A percentile compares a stretch with the other conserved stretches of the same genome.
These are phyloP conservation scores for Acronicta alni DNA, from an alignment of 2,888 invertebrate species.

Conservation along the genomic window DNA sequence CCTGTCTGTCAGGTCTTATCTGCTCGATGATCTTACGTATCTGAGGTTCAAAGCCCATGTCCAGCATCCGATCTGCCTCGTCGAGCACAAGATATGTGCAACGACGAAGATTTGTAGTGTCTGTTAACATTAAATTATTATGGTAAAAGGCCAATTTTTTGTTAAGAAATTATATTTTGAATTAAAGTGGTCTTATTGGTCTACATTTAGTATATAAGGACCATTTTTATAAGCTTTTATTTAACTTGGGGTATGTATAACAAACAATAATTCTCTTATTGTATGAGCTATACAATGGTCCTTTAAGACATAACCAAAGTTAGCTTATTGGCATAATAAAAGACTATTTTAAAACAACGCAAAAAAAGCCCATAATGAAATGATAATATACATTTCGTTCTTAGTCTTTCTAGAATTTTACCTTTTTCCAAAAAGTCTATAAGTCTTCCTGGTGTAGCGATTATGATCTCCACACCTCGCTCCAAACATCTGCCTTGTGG, in stretches of 20 bases:
- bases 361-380: too few relatives aligned
- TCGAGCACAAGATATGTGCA: constrained; percentile 96
- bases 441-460: constrained; percentile 98
- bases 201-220: neutral
- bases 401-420: constrained; percentile 45
- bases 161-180: neutral
- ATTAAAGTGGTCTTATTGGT: neutral
- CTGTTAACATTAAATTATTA: constrained; percentile 55
- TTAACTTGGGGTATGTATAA: too few relatives aligned
- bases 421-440: constrained; percentile 97
- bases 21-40: constrained; percentile 98
- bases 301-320: too few relatives aligned
- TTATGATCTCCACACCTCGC: constrained; percentile 97
- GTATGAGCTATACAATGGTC: too few relatives aligned
- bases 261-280: too few relatives aligned
- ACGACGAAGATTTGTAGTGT: constrained; percentile 94
- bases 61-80: constrained; percentile 98
- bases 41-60: constrained; percentile 99
- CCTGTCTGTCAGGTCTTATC: constrained; percentile 97
- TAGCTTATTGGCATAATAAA: neutral
- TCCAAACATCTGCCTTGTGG: constrained; percentile 96
- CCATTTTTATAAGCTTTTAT: neutral
- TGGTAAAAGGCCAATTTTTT: neutral
- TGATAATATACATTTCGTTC: too few relatives aligned
- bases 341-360: neutral